A percentile compares a stretch with the other conserved stretches of the same genome.
Conservation (phyloP, 2,888 invertebrate species). For the Drosophila recens region DNA sequence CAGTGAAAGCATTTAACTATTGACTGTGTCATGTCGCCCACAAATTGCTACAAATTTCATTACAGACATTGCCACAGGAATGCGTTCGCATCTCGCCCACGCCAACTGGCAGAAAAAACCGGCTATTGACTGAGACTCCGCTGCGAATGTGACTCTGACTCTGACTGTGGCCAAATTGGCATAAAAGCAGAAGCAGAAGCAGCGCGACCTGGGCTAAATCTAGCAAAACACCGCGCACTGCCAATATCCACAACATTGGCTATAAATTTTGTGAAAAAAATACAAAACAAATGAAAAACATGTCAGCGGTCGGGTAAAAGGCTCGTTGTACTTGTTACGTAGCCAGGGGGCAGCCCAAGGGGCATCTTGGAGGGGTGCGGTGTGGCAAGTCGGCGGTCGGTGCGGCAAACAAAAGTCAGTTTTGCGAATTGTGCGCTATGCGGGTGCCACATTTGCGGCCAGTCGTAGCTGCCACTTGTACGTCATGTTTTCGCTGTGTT, state of each 20-base stretch:
- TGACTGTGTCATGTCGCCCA: slow-evolving; percentile 46
- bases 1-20: slow-evolving; percentile 23
- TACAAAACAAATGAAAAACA: slow-evolving; percentile 45
- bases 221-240: slow-evolving; percentile 61
- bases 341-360: not conserved
- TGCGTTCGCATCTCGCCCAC: slow-evolving; percentile 59
- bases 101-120: slow-evolving; percentile 43
- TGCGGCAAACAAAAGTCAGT: slow-evolving; percentile 42
- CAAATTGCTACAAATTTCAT: slow-evolving; percentile 76
- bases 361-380: not conserved
- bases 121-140: slow-evolving; percentile 23
- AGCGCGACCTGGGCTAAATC: slow-evolving; percentile 68
- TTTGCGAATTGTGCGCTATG: slow-evolving; percentile 63
- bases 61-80: slow-evolving; percentile 75
- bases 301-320: slow-evolving; percentile 59
- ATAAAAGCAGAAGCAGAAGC: slow-evolving; percentile 76
- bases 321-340: slow-evolving; percentile 9
- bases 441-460: slow-evolving; percentile 57
- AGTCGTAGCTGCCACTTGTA: slow-evolving; percentile 57
- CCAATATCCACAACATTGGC: slow-evolving; percentile 77
- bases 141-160: slow-evolving; percentile 8
- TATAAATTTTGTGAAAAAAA: slow-evolving; percentile 65
- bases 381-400: not conserved
- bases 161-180: slow-evolving; percentile 45
- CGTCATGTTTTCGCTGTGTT: slow-evolving; percentile 69